Evolutionary conservation across 2,113 vertebrate species (phyloP).

Genomic region (Telmatochromis sp.): DNA sequence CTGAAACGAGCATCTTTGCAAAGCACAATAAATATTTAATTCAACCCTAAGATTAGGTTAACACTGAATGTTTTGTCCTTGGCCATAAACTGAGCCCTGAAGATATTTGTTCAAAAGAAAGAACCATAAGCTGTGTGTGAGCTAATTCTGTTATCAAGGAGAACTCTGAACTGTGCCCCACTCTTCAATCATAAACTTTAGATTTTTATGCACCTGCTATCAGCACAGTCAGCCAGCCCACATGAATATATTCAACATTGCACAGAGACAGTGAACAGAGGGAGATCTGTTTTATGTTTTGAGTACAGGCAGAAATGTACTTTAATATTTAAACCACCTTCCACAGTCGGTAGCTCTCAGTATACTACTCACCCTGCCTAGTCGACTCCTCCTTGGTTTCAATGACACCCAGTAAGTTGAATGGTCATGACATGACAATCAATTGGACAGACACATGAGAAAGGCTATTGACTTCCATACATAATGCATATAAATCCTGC

Average conservation of each 20-base stretch:
- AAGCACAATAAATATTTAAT: constrained; percentile 67
- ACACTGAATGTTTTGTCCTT: constrained; percentile 34
- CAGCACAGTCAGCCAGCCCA: constrained; percentile 33
- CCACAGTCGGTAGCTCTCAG: constrained; percentile 13
- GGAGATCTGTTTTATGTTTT: constrained; percentile 56
- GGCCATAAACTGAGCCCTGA: constrained; percentile 14
- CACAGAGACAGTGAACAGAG: constrained; percentile 28
- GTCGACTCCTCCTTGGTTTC: neutral
- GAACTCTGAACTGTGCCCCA: constrained; percentile 6
- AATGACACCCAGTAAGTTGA: neutral
- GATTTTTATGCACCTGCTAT: constrained; percentile 56
- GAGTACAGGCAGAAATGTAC: constrained; percentile 13
- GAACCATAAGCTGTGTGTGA: constrained; percentile 13
- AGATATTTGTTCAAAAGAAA: constrained; percentile 42
- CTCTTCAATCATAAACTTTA: constrained; percentile 57
- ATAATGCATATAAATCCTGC: constrained; percentile 15
- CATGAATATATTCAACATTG: constrained; percentile 66
- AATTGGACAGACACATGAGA: neutral
- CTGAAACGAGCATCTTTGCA: constrained; percentile 50
- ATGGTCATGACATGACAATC: constrained; percentile 24
- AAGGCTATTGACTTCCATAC: neutral
- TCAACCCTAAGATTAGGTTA: constrained; percentile 29
- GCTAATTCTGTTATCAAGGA: constrained; percentile 22
- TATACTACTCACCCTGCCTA: neutral
- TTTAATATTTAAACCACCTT: constrained; percentile 63